Evolutionary conservation across 1,140 invertebrate genomes (phyloP).

Genomic region (Zaprionus inermis): DNA sequence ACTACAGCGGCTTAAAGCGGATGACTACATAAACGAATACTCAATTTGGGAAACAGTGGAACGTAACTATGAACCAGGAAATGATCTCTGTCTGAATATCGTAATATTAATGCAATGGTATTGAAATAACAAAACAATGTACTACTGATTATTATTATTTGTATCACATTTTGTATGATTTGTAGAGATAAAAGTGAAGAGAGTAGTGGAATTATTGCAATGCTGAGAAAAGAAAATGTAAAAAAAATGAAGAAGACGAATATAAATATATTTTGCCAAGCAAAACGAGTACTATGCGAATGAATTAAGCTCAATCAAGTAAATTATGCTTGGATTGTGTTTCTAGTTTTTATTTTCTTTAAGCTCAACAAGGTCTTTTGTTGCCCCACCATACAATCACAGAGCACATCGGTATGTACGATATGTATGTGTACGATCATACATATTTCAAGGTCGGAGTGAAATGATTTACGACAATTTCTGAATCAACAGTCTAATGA

Average conservation of each 20-base stretch:
- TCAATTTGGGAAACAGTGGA: conserved; percentile 15
- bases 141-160: conserved; percentile 3
- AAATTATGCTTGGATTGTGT: conserved; percentile 39
- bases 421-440: not conserved
- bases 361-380: conserved; percentile 39
- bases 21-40: not conserved
- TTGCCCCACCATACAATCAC: conserved; percentile 37
- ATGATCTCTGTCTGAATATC: conserved; percentile 1
- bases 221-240: conserved; percentile 30
- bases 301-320: conserved; percentile 77
- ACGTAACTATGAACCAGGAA: conserved; percentile 13
- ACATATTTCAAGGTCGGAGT: conserved; percentile 54
- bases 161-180: conserved; percentile 12
- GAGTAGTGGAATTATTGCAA: conserved; percentile 25
- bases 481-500: conserved; percentile 51
- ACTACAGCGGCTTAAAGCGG: conserved; percentile 51
- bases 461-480: conserved; percentile 72
- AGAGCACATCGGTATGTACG: not conserved
- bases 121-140: conserved; percentile 27
- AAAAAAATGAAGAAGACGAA: conserved; percentile 11
- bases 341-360: conserved; percentile 24
- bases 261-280: conserved; percentile 34
- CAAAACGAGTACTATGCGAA: conserved; percentile 73
- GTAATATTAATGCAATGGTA: conserved; percentile 28
- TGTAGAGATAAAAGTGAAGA: conserved; percentile 9